Base-by-base conservation (phyloP, 2,113 vertebrate genomes). In the Bothrops jararaca region DNA sequence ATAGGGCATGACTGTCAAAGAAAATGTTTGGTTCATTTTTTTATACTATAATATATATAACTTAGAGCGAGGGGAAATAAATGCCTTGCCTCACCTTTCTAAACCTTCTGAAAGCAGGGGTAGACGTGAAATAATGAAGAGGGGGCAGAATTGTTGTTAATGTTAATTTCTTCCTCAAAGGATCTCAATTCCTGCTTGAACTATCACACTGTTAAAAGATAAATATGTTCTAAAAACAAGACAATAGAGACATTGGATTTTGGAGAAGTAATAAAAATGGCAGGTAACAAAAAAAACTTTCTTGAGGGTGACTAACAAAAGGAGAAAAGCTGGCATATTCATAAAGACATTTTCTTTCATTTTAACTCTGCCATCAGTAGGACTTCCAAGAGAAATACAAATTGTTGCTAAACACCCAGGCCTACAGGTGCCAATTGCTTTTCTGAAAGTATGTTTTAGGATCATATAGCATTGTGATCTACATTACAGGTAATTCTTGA, bases 141-240 rank as follows among this genome's bases (percentile, higher is more conserved):
- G 22, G 9, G 26, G 23, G 12, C 2, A 53, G 93, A n/a, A 92
- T 92, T 95, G 80, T 94, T 95, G 93, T 92, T 56, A 24, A 22
- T 64, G 50, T 74, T 42, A 53, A 0, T 48, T 86, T 90, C 53
- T 54, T 2, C 60, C 60, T 89, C 85, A 80, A 92, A 85, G 88
- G 91, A 11, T 57, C 29, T 80, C 45, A 56, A 1, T 88, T 85
- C 86, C 69, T 90, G 48, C 52, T 92, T 50, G 54, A 86, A 93
- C 92, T 24, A 1, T 48, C 57, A 86, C 94, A 95, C 2, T 80
- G 39, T 45, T 9, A 42, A 92, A 92, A 80, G 92, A 9, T 93
- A 89, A 23, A 85, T 89, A 50, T 10, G 54, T 69, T 74, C 89
- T 94, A 89, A 86, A 64, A 94, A 89, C 1, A 85, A 52, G 7